Conservation (phyloP, 2,888 invertebrate genomes). For the Tenthredo amoena region DNA sequence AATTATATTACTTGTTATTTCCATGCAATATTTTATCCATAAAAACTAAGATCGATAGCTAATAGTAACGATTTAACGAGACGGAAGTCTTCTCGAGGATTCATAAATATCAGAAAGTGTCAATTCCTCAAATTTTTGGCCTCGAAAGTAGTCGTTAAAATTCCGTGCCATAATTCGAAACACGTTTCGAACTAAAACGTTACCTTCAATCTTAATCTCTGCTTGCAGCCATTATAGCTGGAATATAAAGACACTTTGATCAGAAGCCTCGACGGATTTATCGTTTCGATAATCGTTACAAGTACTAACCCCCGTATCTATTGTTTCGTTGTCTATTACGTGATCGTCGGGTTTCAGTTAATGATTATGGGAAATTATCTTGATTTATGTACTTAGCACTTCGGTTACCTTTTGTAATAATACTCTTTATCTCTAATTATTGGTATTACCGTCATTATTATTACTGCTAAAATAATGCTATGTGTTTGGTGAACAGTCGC, state of each 20-base stretch:
- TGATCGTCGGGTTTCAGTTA: constrained; percentile 6
- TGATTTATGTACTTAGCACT: constrained; percentile 37
- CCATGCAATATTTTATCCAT: constrained; percentile 34
- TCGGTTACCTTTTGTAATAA: constrained; percentile 13
- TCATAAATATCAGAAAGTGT: neutral
- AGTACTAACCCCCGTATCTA: neutral
- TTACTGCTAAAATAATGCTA: neutral
- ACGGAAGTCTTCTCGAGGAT: neutral
- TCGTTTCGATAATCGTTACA: constrained; percentile 18
- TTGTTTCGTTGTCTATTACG: neutral
- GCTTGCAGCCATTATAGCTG: neutral
- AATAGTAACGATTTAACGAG: constrained; percentile 19
- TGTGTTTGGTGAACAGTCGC: neutral
- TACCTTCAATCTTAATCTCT: neutral
- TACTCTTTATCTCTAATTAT: neutral
- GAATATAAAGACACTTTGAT: neutral
- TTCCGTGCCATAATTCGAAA: constrained; percentile 24
- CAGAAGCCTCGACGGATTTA: neutral
- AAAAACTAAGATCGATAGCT: neutral
- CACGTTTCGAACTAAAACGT: neutral
- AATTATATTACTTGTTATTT: constrained; percentile 38
- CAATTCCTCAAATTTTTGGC: neutral
- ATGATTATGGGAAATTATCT: constrained; percentile 19
- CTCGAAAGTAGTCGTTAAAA: neutral
- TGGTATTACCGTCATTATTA: neutral